Conservation (phyloP, 2,888 invertebrate genomes). For the Camptogramma bilineatum region DNA sequence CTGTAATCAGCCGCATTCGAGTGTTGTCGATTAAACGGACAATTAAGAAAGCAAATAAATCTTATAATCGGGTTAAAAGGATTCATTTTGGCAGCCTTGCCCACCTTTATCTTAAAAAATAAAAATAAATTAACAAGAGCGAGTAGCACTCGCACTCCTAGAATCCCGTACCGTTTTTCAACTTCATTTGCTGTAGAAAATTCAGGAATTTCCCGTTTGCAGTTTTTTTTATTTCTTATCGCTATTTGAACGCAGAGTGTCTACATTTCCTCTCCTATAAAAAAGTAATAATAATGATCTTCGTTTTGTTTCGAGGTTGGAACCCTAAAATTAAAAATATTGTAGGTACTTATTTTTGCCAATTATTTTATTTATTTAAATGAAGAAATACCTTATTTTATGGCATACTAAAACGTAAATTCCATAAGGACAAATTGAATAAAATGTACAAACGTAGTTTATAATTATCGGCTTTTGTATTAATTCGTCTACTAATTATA, state of each 20-base stretch:
- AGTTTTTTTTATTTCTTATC: too few species aligned
- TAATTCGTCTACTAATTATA: background rate
- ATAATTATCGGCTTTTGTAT: background rate
- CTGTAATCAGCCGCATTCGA: constrained; percentile 39
- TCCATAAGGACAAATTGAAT: constrained; percentile 13
- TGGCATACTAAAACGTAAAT: constrained; percentile 11
- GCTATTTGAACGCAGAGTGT: too few species aligned
- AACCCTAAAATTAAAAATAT: too few species aligned
- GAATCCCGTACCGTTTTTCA: background rate
- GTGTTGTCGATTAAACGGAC: constrained; percentile 45
- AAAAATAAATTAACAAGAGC: constrained; percentile 1
- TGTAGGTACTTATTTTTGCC: constrained; percentile 13
- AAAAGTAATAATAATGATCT: too few species aligned
- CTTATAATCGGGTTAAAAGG: constrained; percentile 46
- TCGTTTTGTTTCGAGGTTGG: constrained; percentile 9
- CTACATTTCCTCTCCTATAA: too few species aligned
- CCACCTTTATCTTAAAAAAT: constrained; percentile 36
- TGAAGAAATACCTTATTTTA: constrained; percentile 4
- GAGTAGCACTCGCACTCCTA: background rate
- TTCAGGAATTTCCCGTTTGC: background rate
- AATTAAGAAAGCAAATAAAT: constrained; percentile 52
- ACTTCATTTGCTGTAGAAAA: background rate
- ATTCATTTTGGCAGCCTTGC: constrained; percentile 39
- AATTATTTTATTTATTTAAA: constrained; percentile 25
- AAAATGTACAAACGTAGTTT: background rate